phyloP scores from a whole-genome alignment of 2,797 vertebrate genomes.

The Halcyon leucocephala region DNA sequence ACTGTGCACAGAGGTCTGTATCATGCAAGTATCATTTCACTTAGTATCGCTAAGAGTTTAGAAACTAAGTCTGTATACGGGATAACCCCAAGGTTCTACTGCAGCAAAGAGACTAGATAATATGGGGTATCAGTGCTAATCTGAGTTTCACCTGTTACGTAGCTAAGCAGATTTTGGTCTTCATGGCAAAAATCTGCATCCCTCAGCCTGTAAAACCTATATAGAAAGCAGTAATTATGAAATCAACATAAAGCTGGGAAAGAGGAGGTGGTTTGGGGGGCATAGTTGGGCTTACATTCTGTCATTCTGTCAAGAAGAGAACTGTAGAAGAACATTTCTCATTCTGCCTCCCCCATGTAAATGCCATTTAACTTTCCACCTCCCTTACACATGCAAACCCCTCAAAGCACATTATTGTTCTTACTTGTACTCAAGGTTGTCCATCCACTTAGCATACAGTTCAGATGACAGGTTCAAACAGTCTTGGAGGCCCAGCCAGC shows the following conservation, averaged over 20 bases:
- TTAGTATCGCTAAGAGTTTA: neutral
- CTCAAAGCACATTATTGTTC: neutral
- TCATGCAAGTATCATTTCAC: neutral
- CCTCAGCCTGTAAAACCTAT: neutral
- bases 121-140: neutral
- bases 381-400: neutral
- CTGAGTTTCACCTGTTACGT: neutral
- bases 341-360: neutral
- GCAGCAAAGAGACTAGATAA: neutral
- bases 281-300: neutral
- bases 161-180: neutral
- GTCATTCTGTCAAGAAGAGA: neutral
- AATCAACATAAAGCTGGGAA: neutral
- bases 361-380: neutral
- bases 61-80: neutral
- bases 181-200: neutral
- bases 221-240: neutral
- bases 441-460: conserved; percentile 78
- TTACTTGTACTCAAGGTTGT: conserved; percentile 73
- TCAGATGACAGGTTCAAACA: conserved; percentile 78
- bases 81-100: neutral
- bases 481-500: conserved; percentile 78
- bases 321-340: neutral
- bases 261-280: accelerated
- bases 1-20: neutral